Percentiles rank a stretch among this genome's conserved stretches.
phyloP scores from a whole-genome alignment of 2,113 vertebrate genomes.

The Cygnus buccinator region DNA sequence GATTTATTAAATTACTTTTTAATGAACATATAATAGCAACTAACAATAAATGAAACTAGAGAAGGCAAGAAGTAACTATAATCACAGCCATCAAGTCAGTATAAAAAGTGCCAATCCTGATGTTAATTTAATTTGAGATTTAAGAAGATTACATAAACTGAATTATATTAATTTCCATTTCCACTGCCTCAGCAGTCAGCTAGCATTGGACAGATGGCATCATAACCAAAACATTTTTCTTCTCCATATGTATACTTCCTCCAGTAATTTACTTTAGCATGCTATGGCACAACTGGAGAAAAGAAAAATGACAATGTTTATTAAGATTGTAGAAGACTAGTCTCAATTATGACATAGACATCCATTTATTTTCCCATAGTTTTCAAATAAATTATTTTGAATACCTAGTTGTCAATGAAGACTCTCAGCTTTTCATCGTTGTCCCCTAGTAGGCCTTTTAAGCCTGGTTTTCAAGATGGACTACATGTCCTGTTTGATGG shows the following conservation, averaged over 20 bases:
- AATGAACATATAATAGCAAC: slow-evolving; percentile 20
- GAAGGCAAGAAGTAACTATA: slow-evolving; percentile 32
- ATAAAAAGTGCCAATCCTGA: slow-evolving; percentile 23
- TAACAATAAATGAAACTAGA: slow-evolving; percentile 35
- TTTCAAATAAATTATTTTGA: neutral
- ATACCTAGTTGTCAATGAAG: neutral
- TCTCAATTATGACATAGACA: neutral
- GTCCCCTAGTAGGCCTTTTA: neutral
- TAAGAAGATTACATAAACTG: slow-evolving; percentile 3
- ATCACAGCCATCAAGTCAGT: neutral
- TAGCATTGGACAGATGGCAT: neutral
- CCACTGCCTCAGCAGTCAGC: neutral
- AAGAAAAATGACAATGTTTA: neutral
- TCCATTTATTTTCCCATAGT: neutral
- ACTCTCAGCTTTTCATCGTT: neutral
- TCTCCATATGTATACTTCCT: neutral
- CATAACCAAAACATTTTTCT: slow-evolving; percentile 24
- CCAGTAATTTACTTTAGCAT: neutral
- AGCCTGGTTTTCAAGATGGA: neutral
- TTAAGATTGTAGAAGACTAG: neutral
- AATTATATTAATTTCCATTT: slow-evolving; percentile 27
- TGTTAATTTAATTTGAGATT: slow-evolving; percentile 39
- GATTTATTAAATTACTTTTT: slow-evolving; percentile 41
- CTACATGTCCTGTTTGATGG: neutral
- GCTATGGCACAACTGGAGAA: neutral